These are phyloP conservation scores for Syrista parreyssii DNA, from an alignment of 2,888 invertebrate species.

Conservation along the genomic window DNA sequence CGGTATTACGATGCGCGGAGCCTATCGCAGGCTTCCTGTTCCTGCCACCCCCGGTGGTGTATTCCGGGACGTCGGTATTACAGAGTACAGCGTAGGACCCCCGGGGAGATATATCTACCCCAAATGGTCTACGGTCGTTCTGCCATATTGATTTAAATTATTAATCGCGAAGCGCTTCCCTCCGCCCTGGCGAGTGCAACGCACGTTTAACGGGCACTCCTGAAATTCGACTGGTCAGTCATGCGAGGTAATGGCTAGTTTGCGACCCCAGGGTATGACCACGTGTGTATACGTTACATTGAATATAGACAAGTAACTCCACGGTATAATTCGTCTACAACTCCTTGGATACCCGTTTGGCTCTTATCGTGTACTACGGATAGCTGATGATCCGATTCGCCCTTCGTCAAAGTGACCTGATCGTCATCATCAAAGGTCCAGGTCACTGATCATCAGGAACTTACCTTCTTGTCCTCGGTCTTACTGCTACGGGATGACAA, in stretches of 20 bases:
- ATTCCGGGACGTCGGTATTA: not conserved
- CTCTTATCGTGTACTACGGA: not conserved
- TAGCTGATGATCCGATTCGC: not conserved
- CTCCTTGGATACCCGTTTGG: not conserved
- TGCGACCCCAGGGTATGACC: not conserved
- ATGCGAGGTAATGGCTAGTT: not conserved
- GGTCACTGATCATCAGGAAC: not conserved
- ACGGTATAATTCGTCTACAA: not conserved
- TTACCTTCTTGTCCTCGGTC: conserved; percentile 69
- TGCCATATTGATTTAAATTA: conserved; percentile 62
- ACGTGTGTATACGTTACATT: not conserved
- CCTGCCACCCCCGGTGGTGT: not conserved
- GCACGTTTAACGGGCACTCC: conserved; percentile 40
- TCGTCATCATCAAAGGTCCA: not conserved
- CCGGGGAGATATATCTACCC: conserved; percentile 53
- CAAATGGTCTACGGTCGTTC: conserved; percentile 45
- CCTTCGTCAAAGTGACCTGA: not conserved
- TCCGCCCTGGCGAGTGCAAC: conserved; percentile 39
- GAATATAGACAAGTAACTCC: not conserved
- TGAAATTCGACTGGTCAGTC: conserved; percentile 20
- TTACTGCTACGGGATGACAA: conserved; percentile 58
- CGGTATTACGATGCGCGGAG: not conserved
- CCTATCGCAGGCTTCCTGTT: not conserved
- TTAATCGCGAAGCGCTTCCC: conserved; percentile 50
- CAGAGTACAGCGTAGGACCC: conserved; percentile 34